These are phyloP conservation scores for Andrena fulva DNA, from an alignment of 2,888 invertebrate species.

Conservation along the genomic window DNA sequence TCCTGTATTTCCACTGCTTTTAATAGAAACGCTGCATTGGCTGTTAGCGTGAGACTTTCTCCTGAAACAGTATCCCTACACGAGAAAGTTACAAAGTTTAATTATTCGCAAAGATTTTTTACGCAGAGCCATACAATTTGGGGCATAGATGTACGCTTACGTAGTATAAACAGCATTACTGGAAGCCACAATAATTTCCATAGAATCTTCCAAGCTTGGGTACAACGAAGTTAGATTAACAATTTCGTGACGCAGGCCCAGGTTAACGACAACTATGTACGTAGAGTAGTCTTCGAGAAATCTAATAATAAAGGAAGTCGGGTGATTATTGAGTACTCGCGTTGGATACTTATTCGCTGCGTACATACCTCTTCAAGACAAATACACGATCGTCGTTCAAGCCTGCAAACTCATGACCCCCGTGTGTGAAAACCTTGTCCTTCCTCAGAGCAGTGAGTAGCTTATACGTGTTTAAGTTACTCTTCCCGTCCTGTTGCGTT, in stretches of 20 bases:
- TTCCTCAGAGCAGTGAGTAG: constrained; percentile 70
- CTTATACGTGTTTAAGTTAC: constrained; percentile 74
- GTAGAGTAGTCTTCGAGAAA: constrained; percentile 65
- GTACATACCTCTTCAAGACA: constrained; percentile 73
- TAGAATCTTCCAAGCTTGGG: constrained; percentile 65
- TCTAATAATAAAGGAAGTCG: constrained; percentile 55
- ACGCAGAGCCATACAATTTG: neutral
- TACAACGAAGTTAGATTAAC: constrained; percentile 73
- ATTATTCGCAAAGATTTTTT: neutral
- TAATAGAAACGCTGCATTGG: constrained; percentile 68
- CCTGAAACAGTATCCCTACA: constrained; percentile 36
- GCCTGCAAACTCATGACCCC: constrained; percentile 71
- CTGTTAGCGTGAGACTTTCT: constrained; percentile 46
- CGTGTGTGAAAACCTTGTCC: constrained; percentile 72
- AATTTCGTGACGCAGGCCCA: constrained; percentile 63
- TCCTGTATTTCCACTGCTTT: constrained; percentile 7
- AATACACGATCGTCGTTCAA: constrained; percentile 73
- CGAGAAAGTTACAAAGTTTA: neutral
- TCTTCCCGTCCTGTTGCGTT: constrained; percentile 61
- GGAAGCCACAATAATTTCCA: constrained; percentile 70
- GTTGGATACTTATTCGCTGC: neutral
- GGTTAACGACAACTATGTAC: constrained; percentile 74
- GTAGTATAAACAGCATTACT: constrained; percentile 64
- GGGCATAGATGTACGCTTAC: constrained; percentile 47
- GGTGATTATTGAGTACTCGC: neutral